A percentile compares a stretch with the other conserved stretches of the same genome.
Evolutionary conservation across 2,113 vertebrate species (phyloP).

Genomic region (Struthidea cinerea): DNA sequence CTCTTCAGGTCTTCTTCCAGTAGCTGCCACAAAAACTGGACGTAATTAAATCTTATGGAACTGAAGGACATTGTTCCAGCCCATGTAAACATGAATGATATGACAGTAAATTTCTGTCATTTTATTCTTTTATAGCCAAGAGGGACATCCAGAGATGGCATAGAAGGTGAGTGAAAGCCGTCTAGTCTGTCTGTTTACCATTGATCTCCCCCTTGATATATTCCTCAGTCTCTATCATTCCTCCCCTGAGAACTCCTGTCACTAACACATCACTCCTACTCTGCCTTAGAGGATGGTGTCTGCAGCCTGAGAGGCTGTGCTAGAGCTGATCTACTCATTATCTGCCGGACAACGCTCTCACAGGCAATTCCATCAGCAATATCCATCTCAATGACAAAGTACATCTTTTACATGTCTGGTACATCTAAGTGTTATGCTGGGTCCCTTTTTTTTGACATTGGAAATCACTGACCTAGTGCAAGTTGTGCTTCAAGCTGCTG

Average conservation of each 20-base stretch:
- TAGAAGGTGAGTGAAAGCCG: background rate
- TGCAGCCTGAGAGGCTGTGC: background rate
- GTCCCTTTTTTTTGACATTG: background rate
- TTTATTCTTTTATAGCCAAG: background rate
- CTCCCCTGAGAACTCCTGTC: background rate
- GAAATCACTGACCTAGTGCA: background rate
- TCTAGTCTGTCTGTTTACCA: background rate
- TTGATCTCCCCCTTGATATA: background rate
- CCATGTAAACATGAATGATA: background rate
- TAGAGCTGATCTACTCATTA: background rate
- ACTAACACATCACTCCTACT: background rate
- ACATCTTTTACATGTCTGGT: background rate
- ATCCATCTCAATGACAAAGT: background rate
- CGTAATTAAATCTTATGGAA: background rate
- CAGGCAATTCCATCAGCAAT: background rate
- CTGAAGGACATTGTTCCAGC: background rate
- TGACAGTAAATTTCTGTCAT: background rate
- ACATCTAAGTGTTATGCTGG: background rate
- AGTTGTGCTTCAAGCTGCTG: background rate
- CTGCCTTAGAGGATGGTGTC: background rate
- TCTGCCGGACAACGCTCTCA: background rate
- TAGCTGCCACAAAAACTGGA: background rate
- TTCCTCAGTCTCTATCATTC: background rate
- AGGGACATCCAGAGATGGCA: background rate
- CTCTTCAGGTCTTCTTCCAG: background rate